Evolutionary conservation across 2,888 invertebrate genomes (phyloP).

Genomic region (Theristus sp.): DNA sequence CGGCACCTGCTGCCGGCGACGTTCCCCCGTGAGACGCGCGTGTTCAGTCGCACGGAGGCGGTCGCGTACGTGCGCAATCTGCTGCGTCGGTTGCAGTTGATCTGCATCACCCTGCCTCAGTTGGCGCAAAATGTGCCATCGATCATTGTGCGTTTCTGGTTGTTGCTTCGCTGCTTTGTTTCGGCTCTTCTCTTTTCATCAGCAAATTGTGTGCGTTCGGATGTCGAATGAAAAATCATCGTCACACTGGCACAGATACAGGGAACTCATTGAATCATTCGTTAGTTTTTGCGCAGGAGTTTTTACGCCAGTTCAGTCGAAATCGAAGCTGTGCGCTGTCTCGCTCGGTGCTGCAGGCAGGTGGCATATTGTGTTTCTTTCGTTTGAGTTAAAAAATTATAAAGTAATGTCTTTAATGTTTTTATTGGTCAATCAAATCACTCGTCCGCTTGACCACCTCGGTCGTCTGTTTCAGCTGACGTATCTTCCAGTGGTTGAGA

Average conservation of each 20-base stretch:
- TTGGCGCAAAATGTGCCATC: constrained; percentile 57
- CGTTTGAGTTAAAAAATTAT: too few relatives aligned
- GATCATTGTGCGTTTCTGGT: constrained; percentile 47
- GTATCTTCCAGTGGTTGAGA: not conserved
- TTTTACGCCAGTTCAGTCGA: constrained; percentile 77
- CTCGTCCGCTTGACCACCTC: too few relatives aligned
- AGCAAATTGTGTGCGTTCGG: too few relatives aligned
- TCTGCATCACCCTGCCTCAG: constrained; percentile 30
- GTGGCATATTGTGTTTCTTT: too few relatives aligned
- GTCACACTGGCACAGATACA: too few relatives aligned
- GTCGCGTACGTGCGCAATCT: constrained; percentile 60
- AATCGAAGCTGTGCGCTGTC: constrained; percentile 59
- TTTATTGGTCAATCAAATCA: too few relatives aligned
- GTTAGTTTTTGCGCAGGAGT: constrained; percentile 43
- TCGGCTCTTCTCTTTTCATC: too few relatives aligned
- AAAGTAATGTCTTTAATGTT: too few relatives aligned
- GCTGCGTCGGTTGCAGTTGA: constrained; percentile 45
- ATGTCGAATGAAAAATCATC: too few relatives aligned
- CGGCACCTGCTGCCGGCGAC: constrained; percentile 60
- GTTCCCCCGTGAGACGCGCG: constrained; percentile 85
- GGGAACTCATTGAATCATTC: not conserved
- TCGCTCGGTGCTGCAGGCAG: constrained; percentile 55
- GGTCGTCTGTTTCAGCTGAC: too few relatives aligned
- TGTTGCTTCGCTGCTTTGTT: constrained; percentile 59
- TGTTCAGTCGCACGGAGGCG: constrained; percentile 54